Evolutionary conservation across 2,888 invertebrate genomes (phyloP).

Genomic region (Heteropelma amictum): DNA sequence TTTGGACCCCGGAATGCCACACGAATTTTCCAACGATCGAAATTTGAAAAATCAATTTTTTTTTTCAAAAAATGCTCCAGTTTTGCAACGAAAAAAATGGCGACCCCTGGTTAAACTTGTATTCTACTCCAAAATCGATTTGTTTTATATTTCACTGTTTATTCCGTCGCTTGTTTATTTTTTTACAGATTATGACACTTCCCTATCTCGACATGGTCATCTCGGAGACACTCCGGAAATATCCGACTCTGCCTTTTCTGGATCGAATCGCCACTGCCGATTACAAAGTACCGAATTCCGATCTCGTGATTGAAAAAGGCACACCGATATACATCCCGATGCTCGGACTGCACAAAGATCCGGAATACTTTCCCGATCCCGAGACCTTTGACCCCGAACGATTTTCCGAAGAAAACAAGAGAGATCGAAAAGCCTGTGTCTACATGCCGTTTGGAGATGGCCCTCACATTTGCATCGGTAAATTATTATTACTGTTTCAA

Average conservation of each 20-base stretch:
- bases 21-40: not conserved
- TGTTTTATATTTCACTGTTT: not conserved
- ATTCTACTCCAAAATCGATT: too few relatives aligned
- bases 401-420: slow-evolving; percentile 73
- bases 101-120: too few relatives aligned
- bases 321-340: slow-evolving; percentile 72
- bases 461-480: slow-evolving; percentile 74
- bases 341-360: slow-evolving; percentile 73
- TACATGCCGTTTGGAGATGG: slow-evolving; percentile 75
- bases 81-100: not conserved
- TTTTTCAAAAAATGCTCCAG: not conserved
- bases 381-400: slow-evolving; percentile 76
- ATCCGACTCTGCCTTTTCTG: slow-evolving; percentile 72
- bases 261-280: slow-evolving; percentile 64
- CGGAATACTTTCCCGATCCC: slow-evolving; percentile 74
- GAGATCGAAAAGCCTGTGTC: slow-evolving; percentile 61
- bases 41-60: not conserved
- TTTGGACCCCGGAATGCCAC: not conserved
- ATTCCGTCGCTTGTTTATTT: not conserved
- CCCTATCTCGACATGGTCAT: slow-evolving; percentile 70
- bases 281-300: slow-evolving; percentile 67
- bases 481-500: not conserved
- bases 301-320: slow-evolving; percentile 69
- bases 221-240: slow-evolving; percentile 75
- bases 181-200: slow-evolving; percentile 56